Evolutionary conservation across 2,888 invertebrate genomes (phyloP).

Genomic region (Lapara coniferarum): DNA sequence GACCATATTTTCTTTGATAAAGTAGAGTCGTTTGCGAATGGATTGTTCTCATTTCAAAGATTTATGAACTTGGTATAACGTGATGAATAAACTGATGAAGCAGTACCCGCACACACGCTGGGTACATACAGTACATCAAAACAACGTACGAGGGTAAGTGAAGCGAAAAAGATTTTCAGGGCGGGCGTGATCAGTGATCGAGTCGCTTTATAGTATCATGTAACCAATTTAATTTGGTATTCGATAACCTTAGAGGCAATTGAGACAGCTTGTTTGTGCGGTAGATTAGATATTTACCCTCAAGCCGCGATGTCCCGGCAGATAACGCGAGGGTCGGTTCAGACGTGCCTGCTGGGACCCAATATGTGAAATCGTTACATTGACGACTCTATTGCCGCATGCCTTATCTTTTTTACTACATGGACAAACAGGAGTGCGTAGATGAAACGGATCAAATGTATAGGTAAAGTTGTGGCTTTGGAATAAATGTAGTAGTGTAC

Average conservation of each 20-base stretch:
- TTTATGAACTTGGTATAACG: slow-evolving; percentile 1
- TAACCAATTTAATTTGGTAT: slow-evolving; percentile 74
- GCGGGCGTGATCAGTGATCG: slow-evolving; percentile 42
- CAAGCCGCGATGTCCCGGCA: slow-evolving; percentile 69
- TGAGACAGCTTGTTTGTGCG: slow-evolving; percentile 71
- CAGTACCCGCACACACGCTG: neutral
- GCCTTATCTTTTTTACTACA: slow-evolving; percentile 66
- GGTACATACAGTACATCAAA: slow-evolving; percentile 14
- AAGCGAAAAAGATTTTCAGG: slow-evolving; percentile 22
- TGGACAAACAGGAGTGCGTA: slow-evolving; percentile 49
- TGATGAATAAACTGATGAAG: neutral
- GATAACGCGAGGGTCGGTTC: slow-evolving; percentile 66
- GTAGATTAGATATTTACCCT: slow-evolving; percentile 75
- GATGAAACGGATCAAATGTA: slow-evolving; percentile 29
- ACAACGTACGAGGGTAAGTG: slow-evolving; percentile 9
- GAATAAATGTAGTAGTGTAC: neutral
- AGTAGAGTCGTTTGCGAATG: slow-evolving; percentile 10
- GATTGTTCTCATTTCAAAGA: slow-evolving; percentile 2
- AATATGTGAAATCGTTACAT: slow-evolving; percentile 67
- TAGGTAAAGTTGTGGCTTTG: slow-evolving; percentile 17
- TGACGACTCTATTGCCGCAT: slow-evolving; percentile 65
- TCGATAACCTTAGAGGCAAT: slow-evolving; percentile 74
- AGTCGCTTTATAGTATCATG: slow-evolving; percentile 55
- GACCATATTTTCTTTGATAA: slow-evolving; percentile 20
- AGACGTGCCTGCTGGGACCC: slow-evolving; percentile 65